phyloP scores from a whole-genome alignment of 2,113 vertebrate genomes.

The Delphinapterus leucas region DNA sequence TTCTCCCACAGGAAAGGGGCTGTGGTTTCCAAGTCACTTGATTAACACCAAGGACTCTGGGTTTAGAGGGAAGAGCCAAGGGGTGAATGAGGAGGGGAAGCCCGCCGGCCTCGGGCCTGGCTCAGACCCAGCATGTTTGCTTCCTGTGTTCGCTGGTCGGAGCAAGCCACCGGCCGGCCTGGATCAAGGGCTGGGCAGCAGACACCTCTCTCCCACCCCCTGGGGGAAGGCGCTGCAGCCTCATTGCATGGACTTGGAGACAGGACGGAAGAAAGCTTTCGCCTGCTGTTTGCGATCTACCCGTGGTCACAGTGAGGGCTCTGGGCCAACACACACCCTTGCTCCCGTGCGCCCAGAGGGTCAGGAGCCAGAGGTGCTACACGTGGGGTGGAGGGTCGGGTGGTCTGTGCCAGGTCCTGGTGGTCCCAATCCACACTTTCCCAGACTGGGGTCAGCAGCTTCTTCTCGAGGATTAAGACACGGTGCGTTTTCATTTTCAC shows the following conservation, averaged over 20 bases:
- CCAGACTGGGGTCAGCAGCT: background rate
- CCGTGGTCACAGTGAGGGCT: background rate
- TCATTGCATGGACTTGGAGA: background rate
- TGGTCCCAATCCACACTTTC: no score
- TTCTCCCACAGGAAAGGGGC: background rate
- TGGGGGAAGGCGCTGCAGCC: background rate
- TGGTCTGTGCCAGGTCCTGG: background rate
- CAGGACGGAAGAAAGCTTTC: background rate
- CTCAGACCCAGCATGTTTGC: background rate
- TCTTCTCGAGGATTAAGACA: background rate
- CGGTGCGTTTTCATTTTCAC: background rate
- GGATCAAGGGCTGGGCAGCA: background rate
- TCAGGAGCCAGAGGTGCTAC: no score
- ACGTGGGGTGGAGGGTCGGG: background rate
- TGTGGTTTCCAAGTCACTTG: background rate
- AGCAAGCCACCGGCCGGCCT: background rate
- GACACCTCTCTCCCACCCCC: fast-evolving
- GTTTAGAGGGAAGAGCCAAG: background rate
- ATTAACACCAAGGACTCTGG: background rate
- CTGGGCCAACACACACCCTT: background rate
- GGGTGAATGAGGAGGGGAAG: background rate
- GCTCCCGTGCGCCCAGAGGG: background rate
- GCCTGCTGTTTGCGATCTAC: background rate
- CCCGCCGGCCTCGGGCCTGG: background rate
- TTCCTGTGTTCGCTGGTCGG: background rate